These are phyloP conservation scores for Odobenus rosmarus DNA, from an alignment of 2,113 vertebrate species.

Conservation along the genomic window DNA sequence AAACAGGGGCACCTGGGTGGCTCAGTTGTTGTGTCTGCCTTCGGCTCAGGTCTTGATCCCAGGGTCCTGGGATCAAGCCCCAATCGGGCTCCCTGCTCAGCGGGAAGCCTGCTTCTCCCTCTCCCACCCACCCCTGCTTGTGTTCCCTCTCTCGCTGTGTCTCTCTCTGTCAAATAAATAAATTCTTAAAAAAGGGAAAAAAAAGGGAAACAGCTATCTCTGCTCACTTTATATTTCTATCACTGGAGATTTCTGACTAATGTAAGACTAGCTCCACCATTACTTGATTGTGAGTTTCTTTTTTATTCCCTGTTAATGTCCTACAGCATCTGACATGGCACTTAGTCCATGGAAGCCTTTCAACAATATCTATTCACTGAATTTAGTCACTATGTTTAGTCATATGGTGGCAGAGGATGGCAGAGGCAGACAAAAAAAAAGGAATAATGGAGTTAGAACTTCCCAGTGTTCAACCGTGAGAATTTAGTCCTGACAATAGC, in stretches of 20 bases:
- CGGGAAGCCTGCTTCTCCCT: too few relatives aligned
- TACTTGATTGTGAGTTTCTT: not conserved
- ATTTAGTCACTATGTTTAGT: too few relatives aligned
- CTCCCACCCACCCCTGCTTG: too few relatives aligned
- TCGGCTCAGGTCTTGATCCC: too few relatives aligned
- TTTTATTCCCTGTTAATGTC: not conserved
- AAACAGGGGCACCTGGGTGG: too few relatives aligned
- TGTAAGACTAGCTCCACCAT: not conserved
- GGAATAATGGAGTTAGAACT: not conserved
- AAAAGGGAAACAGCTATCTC: not conserved
- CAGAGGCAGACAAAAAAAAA: not conserved
- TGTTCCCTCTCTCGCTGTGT: too few relatives aligned
- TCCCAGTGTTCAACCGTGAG: not conserved
- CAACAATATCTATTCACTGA: not conserved
- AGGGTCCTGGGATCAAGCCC: too few relatives aligned
- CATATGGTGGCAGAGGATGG: fast-evolving
- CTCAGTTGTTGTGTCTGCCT: too few relatives aligned
- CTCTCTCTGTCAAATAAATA: too few relatives aligned
- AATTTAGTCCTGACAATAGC: not conserved
- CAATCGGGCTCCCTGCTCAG: too few relatives aligned
- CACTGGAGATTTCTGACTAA: not conserved
- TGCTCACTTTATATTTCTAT: not conserved
- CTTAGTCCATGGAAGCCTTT: not conserved
- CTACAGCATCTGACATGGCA: fast-evolving
- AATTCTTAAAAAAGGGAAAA: too few relatives aligned